Conservation (phyloP, 1,140 invertebrate species). For the Chironomus striatipennis region DNA sequence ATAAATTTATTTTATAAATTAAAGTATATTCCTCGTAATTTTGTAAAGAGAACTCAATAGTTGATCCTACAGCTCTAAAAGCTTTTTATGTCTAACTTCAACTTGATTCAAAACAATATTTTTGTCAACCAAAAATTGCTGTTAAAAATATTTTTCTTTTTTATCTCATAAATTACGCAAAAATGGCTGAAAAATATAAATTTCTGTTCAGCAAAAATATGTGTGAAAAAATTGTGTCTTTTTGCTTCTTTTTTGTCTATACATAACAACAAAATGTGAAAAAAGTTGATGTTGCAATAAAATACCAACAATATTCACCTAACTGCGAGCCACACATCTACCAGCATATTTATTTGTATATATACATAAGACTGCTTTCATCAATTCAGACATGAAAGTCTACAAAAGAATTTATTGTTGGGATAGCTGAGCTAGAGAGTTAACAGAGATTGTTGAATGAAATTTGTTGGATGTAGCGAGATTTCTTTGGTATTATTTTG, state of each 20-base stretch:
- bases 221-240: too few relatives aligned
- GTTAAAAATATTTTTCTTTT: neutral
- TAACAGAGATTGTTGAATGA: neutral
- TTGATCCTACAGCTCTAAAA: too few relatives aligned
- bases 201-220: too few relatives aligned
- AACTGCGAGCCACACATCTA: neutral
- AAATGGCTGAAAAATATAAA: too few relatives aligned
- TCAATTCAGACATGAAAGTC: neutral
- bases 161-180: neutral
- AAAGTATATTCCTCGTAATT: too few relatives aligned
- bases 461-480: neutral
- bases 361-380: neutral
- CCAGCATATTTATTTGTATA: neutral
- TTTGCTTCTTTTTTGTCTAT: neutral
- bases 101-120: too few relatives aligned
- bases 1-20: too few relatives aligned
- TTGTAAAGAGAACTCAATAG: too few relatives aligned
- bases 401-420: slow-evolving; percentile 7
- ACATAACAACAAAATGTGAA: neutral
- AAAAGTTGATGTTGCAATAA: slow-evolving; percentile 6
- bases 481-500: too few relatives aligned
- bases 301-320: neutral
- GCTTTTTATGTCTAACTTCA: too few relatives aligned
- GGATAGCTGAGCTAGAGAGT: neutral
- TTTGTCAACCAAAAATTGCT: neutral